Evolutionary conservation across 2,113 vertebrate species (phyloP), one percentile per base, ranked within the genome.

Genomic region (Cavia aperea): DNA sequence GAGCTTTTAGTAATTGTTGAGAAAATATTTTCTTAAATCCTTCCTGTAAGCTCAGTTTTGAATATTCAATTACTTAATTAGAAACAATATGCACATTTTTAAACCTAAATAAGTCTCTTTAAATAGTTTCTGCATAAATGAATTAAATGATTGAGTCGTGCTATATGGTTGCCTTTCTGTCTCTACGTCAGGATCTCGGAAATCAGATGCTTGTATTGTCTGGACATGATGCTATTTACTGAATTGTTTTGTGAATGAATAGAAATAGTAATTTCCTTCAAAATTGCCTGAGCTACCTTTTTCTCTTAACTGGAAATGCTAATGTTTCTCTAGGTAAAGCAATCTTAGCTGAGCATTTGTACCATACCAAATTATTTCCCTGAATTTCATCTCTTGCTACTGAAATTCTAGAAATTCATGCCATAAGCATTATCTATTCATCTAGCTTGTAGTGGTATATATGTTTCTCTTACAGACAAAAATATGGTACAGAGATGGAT

Each of bases 231-330:
- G 77, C 14, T 73, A 75, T 43, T n/a, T 65, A 15, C 21, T 19
- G 31, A 60, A 70, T 90, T 88, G 63, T 92, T 95, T 58, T 91
- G 31, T 89, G 86, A 93, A 54, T n/a, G 63, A 95, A 58, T 36
- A 51, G 66, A 94, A 91, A 26, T 39, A 4, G 60, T 46, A 84
- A 79, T 89, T 68, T 75, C 31, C 39, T 21, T 77, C 26, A 36
- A 56, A 46, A 21, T 5, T 5, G 36, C 26, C 51, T 81, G 9
- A 85, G 31, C 13, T 54, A 8, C 13, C 3, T 56, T 31, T 60
- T 79, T 79, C 84, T 93, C 58, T 79, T 51, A 49, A 46, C 0
- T 60, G 49, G 54, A 87, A 75, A 89, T 63, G 33, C 26, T 87
- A 89, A 26, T 31, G 51, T 24, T 83, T 95, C 46, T 19, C 58